phyloP scores from a whole-genome alignment of 2,888 invertebrate genomes.

The Trachelus stipa region DNA sequence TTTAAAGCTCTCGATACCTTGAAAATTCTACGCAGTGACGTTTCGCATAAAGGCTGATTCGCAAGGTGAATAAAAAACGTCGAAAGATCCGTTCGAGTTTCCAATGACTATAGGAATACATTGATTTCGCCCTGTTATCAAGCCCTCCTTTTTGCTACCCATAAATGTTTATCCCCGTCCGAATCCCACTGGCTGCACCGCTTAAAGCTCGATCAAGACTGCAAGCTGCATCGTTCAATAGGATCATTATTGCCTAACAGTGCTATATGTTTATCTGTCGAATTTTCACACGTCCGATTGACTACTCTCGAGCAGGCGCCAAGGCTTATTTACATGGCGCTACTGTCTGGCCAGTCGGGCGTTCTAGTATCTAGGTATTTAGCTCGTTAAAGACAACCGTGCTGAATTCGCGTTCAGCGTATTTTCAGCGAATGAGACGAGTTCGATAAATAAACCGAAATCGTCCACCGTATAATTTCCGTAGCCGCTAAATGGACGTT shows the following conservation, averaged over 20 bases:
- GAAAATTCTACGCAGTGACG: background rate
- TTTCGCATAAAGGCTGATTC: background rate
- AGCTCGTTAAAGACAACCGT: constrained; percentile 1
- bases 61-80: background rate
- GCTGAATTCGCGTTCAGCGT: background rate
- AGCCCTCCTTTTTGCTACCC: background rate
- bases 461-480: background rate
- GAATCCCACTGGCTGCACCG: background rate
- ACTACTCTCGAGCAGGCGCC: background rate
- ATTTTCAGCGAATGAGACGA: background rate
- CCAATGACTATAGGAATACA: background rate
- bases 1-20: background rate
- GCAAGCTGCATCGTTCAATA: background rate
- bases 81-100: background rate
- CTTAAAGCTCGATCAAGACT: background rate
- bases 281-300: constrained; percentile 10
- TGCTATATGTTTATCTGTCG: background rate
- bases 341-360: constrained; percentile 1
- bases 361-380: background rate
- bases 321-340: constrained; percentile 9
- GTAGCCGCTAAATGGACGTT: background rate
- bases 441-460: constrained; percentile 5
- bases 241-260: background rate
- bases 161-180: background rate
- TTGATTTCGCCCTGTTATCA: background rate